Conservation (phyloP, 2,888 invertebrate species). For the Rhagonycha fulva region DNA sequence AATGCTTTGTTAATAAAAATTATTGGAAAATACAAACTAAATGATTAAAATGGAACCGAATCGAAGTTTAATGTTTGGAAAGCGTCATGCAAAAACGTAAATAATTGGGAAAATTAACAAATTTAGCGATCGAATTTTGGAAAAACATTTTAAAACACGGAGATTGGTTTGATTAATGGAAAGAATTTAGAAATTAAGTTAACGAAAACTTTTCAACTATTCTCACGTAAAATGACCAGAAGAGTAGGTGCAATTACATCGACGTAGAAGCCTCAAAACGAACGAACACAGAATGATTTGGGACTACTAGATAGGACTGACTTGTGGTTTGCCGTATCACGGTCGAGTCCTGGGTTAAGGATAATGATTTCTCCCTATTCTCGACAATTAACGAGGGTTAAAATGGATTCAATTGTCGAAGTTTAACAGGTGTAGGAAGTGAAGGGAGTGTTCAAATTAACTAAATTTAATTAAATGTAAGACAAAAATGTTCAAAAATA, state of each 20-base stretch:
- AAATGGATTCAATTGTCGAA: slow-evolving; percentile 55
- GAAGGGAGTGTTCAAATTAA: slow-evolving; percentile 41
- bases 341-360: slow-evolving; percentile 45
- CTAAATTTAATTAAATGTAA: slow-evolving; percentile 52
- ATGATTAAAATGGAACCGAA: background rate
- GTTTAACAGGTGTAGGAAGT: slow-evolving; percentile 54
- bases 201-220: background rate
- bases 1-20: background rate
- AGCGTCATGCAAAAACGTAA: background rate
- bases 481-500: slow-evolving; percentile 9
- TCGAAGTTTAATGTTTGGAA: background rate
- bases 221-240: slow-evolving; percentile 13
- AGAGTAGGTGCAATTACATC: slow-evolving; percentile 8
- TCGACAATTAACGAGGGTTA: slow-evolving; percentile 57
- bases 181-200: background rate
- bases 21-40: background rate
- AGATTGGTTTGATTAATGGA: background rate
- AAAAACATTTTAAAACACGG: background rate
- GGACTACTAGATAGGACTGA: slow-evolving; percentile 37
- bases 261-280: slow-evolving; percentile 9
- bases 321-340: slow-evolving; percentile 53
- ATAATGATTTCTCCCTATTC: slow-evolving; percentile 55
- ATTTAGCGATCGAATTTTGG: background rate
- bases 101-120: background rate
- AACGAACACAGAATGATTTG: slow-evolving; percentile 26